These are phyloP conservation scores for Meda fulgida DNA, from an alignment of 2,797 vertebrate genomes.

Conservation along the genomic window DNA sequence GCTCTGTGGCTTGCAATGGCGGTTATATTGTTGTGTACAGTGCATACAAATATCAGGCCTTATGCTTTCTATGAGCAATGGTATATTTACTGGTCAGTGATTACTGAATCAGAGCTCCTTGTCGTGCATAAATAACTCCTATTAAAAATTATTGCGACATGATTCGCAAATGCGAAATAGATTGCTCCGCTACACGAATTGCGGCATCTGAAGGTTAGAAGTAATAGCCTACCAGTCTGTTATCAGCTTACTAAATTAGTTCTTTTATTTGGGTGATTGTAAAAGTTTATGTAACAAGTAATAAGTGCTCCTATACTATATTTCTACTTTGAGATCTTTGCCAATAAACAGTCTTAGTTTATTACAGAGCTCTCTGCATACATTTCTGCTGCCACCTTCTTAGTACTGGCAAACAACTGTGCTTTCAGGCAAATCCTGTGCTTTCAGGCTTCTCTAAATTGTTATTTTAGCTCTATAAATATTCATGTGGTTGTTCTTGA, in stretches of 20 bases:
- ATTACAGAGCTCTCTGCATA: neutral
- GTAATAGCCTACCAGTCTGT: conserved; percentile 26
- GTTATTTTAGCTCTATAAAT: conserved; percentile 51
- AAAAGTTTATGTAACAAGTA: conserved; percentile 43
- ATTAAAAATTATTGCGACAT: conserved; percentile 37
- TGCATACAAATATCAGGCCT: neutral
- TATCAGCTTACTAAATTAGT: conserved; percentile 33
- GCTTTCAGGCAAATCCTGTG: conserved; percentile 13
- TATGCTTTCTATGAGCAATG: conserved; percentile 7
- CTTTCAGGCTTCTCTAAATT: conserved; percentile 30
- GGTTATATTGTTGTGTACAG: neutral
- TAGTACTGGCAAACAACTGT: neutral
- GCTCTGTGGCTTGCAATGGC: neutral
- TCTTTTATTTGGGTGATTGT: conserved; percentile 28
- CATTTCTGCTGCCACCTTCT: neutral
- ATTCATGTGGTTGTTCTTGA: conserved; percentile 52
- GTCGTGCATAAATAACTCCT: conserved; percentile 42
- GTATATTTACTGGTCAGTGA: conserved; percentile 20
- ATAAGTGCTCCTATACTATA: conserved; percentile 9
- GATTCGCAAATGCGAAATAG: conserved; percentile 35
- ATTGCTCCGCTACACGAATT: conserved; percentile 24
- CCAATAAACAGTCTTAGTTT: conserved; percentile 11
- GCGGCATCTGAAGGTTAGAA: conserved; percentile 27
- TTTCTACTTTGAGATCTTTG: conserved; percentile 6
- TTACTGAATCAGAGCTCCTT: conserved; percentile 35